phyloP scores from a whole-genome alignment of 2,888 invertebrate genomes.

The Byasa hedistus region DNA sequence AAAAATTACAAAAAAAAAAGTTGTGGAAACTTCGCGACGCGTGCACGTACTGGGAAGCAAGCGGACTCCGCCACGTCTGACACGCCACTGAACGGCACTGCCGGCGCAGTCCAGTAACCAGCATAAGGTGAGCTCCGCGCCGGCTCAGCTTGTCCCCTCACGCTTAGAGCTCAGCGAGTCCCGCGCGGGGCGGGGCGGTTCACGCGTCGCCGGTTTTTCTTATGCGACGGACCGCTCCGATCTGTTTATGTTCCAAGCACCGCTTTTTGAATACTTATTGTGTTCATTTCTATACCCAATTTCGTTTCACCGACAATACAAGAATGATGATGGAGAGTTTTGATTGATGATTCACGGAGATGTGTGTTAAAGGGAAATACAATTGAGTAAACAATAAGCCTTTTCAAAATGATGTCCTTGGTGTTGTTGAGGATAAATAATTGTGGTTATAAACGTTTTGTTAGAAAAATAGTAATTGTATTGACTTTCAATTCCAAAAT shows the following conservation, averaged over 20 bases:
- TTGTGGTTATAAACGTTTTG: no score
- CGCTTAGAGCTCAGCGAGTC: background rate
- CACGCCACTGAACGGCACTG: slow-evolving; percentile 10
- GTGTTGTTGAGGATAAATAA: no score
- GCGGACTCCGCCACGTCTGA: slow-evolving; percentile 7
- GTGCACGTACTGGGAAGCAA: slow-evolving; percentile 1
- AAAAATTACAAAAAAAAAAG: slow-evolving; percentile 6
- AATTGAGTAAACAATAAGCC: no score
- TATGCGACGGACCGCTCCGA: slow-evolving; percentile 11
- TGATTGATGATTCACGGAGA: background rate
- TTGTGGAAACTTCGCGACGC: slow-evolving; percentile 11
- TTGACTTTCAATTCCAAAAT: no score
- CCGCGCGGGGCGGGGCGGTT: slow-evolving; percentile 8
- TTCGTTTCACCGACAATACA: background rate
- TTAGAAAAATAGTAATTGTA: no score
- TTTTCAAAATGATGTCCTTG: no score
- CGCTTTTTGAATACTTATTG: slow-evolving; percentile 14
- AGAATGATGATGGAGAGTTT: background rate
- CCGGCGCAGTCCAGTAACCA: slow-evolving; percentile 10
- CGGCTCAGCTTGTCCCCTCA: slow-evolving; percentile 2
- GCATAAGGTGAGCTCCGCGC: slow-evolving; percentile 9
- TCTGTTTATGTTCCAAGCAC: slow-evolving; percentile 23
- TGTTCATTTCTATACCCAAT: slow-evolving; percentile 11
- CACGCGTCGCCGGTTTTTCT: slow-evolving; percentile 17
- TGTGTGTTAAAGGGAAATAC: no score